A percentile compares a stretch with the other conserved stretches of the same genome.
phyloP scores from a whole-genome alignment of 2,888 invertebrate genomes.

The Erynnis tages region DNA sequence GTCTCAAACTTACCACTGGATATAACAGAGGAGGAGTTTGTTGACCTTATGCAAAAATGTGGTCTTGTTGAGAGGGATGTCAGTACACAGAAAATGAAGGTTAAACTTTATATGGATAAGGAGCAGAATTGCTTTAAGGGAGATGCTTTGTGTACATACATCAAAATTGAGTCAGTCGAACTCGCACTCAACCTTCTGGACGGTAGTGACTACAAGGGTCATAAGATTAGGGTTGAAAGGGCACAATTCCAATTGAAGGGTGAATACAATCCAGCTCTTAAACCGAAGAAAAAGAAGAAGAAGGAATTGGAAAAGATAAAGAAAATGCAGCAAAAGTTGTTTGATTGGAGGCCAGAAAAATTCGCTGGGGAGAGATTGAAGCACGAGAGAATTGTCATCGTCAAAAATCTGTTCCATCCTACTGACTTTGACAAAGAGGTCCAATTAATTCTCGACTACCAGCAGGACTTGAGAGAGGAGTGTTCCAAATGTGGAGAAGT shows the following conservation, averaged over 20 bases:
- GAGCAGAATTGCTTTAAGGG: slow-evolving; percentile 93
- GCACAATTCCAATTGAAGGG: slow-evolving; percentile 98
- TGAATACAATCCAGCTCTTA: slow-evolving; percentile 93
- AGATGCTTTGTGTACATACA: slow-evolving; percentile 97
- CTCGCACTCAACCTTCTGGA: slow-evolving; percentile 95
- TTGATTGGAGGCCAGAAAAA: slow-evolving; percentile 98
- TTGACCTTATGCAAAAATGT: slow-evolving; percentile 97
- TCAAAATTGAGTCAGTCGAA: slow-evolving; percentile 97
- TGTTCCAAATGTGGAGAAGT: slow-evolving; percentile 95
- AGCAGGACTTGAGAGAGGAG: slow-evolving; percentile 94
- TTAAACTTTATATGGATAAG: slow-evolving; percentile 94
- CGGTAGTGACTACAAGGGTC: slow-evolving; percentile 89
- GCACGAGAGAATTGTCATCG: slow-evolving; percentile 94
- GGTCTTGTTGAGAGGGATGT: slow-evolving; percentile 96
- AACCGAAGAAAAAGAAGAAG: slow-evolving; percentile 94
- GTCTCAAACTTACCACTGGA: slow-evolving; percentile 95
- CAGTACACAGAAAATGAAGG: slow-evolving; percentile 89
- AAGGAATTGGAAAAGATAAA: slow-evolving; percentile 94
- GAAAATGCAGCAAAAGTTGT: slow-evolving; percentile 95
- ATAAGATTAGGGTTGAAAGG: slow-evolving; percentile 92
- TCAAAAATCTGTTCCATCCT: slow-evolving; percentile 96
- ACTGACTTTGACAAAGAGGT: slow-evolving; percentile 95
- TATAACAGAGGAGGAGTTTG: slow-evolving; percentile 93
- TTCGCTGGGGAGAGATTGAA: slow-evolving; percentile 91
- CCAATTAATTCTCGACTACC: slow-evolving; percentile 92